Evolutionary conservation across 2,113 vertebrate genomes (phyloP), one percentile per base, ranked within the genome.

Genomic region (Pandion haliaetus): DNA sequence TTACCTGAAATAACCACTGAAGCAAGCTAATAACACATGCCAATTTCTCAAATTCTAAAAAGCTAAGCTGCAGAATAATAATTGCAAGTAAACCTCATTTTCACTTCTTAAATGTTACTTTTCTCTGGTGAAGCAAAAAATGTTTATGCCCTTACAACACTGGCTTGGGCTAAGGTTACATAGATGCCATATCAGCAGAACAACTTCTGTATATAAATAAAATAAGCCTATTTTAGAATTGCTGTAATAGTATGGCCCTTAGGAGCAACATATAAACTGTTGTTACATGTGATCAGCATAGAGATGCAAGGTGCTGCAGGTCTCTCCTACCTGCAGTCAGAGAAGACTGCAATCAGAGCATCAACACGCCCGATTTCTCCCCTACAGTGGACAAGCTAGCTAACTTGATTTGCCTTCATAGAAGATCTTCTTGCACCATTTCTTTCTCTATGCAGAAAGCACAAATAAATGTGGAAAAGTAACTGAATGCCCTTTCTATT

Each of bases 331-430:
- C 59, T 12, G 12, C 50, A 23, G 38, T 7, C 31, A 6, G 59
- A 52, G 38, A 25, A 38, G 34, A 47, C 7, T 38, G 36, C 61
- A 21, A 38, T 5, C n/a, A 11, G 52, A 66, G 73, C 52, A 29
- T 1, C 73, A 20, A 28, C 26, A 8, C 6, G 40, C 28, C n/a
- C 40, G 6, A 3, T 10, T 32, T 25, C 66, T 61, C 66, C 40
- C 32, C 67, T 24, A 1, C 0, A 34, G 31, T 0, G 6, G 21
- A 11, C 20, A 8, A 61, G 47, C 23, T 17, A 21, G 3, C 9
- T 12, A 32, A 47, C 49, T 14, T 20, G 23, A 21, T 44, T 20
- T 52, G 45, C 29, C 38, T 59, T 61, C 82, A 28, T 2, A 36
- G 31, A 52, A 52, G 12, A 71, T 9, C 24, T 14, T 34, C 40